Evolutionary conservation across 2,888 invertebrate genomes (phyloP).

Genomic region (Thera britannica): DNA sequence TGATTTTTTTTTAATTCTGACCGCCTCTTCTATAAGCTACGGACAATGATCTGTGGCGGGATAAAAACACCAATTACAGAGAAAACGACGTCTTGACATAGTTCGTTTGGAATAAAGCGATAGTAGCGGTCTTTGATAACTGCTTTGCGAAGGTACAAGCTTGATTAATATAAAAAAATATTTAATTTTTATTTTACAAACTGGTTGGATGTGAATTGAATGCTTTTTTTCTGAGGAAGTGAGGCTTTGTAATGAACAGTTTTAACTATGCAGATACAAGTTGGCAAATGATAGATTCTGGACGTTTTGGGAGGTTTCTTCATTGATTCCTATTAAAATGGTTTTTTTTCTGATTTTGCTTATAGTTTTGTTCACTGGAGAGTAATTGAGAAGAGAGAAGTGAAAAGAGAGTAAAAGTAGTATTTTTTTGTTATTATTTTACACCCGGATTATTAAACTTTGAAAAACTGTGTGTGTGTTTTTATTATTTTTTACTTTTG

Average conservation of each 20-base stretch:
- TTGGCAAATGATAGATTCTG: neutral
- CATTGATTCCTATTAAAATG: no score
- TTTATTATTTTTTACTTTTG: no score
- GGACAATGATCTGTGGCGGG: slow-evolving; percentile 46
- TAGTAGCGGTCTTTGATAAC: slow-evolving; percentile 6
- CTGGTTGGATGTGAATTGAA: neutral
- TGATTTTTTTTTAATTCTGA: slow-evolving; percentile 70
- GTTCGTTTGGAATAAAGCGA: slow-evolving; percentile 32
- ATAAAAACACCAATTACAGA: slow-evolving; percentile 46
- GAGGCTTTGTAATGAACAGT: neutral
- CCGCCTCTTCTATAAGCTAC: slow-evolving; percentile 59
- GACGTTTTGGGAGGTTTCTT: neutral
- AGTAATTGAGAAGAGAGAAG: no score
- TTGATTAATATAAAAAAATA: neutral
- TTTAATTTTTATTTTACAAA: neutral
- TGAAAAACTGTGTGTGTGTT: no score
- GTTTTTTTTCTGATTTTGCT: no score
- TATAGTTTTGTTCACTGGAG: no score
- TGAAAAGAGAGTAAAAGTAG: no score
- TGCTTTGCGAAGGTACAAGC: slow-evolving; percentile 25
- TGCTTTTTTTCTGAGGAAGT: neutral
- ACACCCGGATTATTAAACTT: no score
- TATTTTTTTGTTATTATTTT: neutral
- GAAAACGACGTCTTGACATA: slow-evolving; percentile 42
- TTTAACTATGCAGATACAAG: neutral